A percentile compares a stretch with the other conserved stretches of the same genome.
Conservation (phyloP, 2,113 vertebrate species). For the Turnix velox region DNA sequence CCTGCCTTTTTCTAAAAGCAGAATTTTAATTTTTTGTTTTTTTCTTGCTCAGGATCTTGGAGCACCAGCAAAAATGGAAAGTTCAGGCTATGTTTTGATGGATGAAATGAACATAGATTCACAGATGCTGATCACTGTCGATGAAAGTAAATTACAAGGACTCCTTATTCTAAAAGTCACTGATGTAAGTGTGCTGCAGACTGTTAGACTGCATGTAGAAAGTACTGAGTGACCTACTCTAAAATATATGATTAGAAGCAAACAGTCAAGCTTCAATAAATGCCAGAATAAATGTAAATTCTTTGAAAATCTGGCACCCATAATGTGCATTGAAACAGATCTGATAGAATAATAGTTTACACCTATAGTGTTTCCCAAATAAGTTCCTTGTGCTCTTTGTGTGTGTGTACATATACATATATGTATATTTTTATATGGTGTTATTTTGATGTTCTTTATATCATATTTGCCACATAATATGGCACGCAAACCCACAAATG, state of each 20-base stretch:
- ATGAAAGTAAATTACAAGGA: slow-evolving; percentile 64
- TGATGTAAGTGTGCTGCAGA: slow-evolving; percentile 47
- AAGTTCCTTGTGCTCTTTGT: background rate
- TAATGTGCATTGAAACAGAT: background rate
- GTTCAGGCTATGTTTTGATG: slow-evolving; percentile 64
- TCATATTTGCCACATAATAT: background rate
- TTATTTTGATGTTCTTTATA: background rate
- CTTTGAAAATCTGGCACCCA: background rate
- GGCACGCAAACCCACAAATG: background rate
- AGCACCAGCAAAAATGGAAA: slow-evolving; percentile 66
- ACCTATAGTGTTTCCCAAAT: background rate
- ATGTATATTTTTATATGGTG: background rate
- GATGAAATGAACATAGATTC: slow-evolving; percentile 57
- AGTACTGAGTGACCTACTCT: background rate
- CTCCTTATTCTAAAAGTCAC: slow-evolving; percentile 62
- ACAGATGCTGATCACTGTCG: slow-evolving; percentile 55
- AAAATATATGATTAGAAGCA: background rate
- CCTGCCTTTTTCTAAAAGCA: background rate
- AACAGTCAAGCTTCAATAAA: background rate
- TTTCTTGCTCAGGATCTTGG: slow-evolving; percentile 69
- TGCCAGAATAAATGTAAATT: background rate
- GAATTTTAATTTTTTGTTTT: background rate
- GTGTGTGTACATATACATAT: background rate
- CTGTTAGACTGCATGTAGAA: background rate
- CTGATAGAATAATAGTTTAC: background rate